These are phyloP conservation scores for Aphis craccivora DNA, from an alignment of 1,140 invertebrate species.

Conservation along the genomic window DNA sequence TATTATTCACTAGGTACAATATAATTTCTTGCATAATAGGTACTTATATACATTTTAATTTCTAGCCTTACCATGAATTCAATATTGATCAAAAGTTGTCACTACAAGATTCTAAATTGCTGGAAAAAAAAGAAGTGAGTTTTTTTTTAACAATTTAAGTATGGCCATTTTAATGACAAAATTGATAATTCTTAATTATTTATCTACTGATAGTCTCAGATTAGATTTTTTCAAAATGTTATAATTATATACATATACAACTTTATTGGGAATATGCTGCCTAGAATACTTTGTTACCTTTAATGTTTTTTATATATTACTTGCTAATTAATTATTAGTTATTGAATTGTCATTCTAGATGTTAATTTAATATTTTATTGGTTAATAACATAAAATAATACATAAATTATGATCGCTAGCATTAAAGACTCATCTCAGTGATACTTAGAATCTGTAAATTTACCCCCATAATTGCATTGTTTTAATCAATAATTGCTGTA, in stretches of 20 bases:
- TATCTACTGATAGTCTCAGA: background rate
- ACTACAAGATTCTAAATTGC: constrained; percentile 16
- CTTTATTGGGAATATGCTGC: background rate
- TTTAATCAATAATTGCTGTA: background rate
- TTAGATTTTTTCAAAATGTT: background rate
- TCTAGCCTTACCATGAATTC: background rate
- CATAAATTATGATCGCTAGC: background rate
- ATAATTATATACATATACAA: background rate
- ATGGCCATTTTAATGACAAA: background rate
- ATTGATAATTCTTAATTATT: background rate
- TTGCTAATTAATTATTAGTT: background rate
- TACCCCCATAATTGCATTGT: background rate
- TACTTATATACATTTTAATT: too few species aligned
- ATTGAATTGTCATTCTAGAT: background rate
- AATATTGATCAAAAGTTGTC: background rate
- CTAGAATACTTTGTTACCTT: background rate
- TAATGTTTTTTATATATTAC: background rate
- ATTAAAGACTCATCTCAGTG: background rate
- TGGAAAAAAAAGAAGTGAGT: constrained; percentile 41
- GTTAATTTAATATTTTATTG: background rate
- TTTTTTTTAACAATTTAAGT: background rate
- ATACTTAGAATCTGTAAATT: background rate
- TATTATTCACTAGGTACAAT: background rate
- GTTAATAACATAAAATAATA: background rate
- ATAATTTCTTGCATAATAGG: background rate